Conservation (phyloP, 2,888 invertebrate species). For the Phaonia tiefii region DNA sequence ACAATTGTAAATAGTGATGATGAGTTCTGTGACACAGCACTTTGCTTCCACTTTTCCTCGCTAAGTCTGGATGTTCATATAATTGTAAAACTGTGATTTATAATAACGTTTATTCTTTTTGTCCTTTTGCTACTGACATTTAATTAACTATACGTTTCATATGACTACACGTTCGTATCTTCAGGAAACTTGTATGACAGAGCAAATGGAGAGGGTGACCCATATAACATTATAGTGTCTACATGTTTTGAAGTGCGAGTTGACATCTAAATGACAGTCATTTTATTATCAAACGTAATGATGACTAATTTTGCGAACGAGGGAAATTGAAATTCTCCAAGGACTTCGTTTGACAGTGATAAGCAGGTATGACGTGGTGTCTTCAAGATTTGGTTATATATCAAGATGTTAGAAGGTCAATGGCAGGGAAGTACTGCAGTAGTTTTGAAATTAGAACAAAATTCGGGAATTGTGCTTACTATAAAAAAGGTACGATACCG, state of each 20-base stretch:
- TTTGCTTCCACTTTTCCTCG: constrained; percentile 48
- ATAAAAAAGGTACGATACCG: no score
- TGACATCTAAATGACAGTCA: constrained; percentile 68
- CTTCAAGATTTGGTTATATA: neutral
- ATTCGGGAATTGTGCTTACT: no score
- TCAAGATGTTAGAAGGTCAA: no score
- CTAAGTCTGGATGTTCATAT: constrained; percentile 16
- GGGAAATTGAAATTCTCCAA: constrained; percentile 46
- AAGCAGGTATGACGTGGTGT: constrained; percentile 12
- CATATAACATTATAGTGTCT: constrained; percentile 20
- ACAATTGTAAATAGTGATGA: constrained; percentile 60
- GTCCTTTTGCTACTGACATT: constrained; percentile 70
- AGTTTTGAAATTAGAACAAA: no score
- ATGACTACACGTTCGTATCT: constrained; percentile 3
- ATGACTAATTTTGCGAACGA: constrained; percentile 54
- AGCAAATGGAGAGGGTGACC: neutral
- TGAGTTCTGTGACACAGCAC: constrained; percentile 68
- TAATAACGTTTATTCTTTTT: constrained; percentile 59
- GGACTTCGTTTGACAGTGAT: constrained; percentile 41
- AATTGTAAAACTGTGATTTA: constrained; percentile 69
- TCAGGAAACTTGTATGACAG: neutral
- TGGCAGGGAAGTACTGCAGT: no score
- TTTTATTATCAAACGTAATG: constrained; percentile 65
- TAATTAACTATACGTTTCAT: constrained; percentile 67
- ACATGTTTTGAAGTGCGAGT: constrained; percentile 46